Evolutionary conservation across 2,113 vertebrate genomes (phyloP).

Genomic region (Ariopsis seemanni): DNA sequence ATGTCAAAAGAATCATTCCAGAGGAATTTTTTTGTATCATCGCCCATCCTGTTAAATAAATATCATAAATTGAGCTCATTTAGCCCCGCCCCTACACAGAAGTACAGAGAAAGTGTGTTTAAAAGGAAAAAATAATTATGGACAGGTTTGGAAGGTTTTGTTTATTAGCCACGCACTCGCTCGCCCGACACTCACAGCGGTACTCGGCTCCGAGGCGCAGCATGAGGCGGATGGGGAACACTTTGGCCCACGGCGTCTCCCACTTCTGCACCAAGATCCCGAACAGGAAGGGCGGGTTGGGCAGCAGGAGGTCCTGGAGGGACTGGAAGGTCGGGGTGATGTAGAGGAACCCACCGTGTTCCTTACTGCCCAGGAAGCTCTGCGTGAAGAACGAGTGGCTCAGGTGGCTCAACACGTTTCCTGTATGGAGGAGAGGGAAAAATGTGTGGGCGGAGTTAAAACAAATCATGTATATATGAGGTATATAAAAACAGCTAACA

Average conservation of each 20-base stretch:
- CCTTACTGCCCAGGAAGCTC: conserved; percentile 94
- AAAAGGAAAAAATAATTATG: not conserved
- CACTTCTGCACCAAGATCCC: conserved; percentile 98
- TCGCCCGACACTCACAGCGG: conserved; percentile 81
- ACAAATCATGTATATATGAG: not conserved
- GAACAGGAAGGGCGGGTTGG: conserved; percentile 92
- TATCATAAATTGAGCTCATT: not conserved
- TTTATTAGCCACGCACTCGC: not conserved
- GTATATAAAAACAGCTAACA: not conserved
- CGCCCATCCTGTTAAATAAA: too few relatives aligned
- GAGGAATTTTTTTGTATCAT: not conserved
- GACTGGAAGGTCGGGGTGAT: conserved; percentile 93
- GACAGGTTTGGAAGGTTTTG: not conserved
- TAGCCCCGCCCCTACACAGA: not conserved
- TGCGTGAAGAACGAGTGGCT: conserved; percentile 97
- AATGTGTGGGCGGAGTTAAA: not conserved
- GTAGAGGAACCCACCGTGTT: conserved; percentile 96
- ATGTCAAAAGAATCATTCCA: not conserved
- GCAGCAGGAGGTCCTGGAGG: conserved; percentile 92
- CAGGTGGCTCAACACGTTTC: conserved; percentile 90
- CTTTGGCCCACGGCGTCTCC: conserved; percentile 99
- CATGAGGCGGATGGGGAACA: conserved; percentile 97
- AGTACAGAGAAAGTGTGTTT: not conserved
- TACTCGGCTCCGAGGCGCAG: conserved; percentile 95
- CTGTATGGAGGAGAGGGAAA: conserved; percentile 60